Percentiles rank a stretch among this genome's conserved stretches.
phyloP scores from a whole-genome alignment of 2,888 invertebrate species.

The Habroteleia sp. region DNA sequence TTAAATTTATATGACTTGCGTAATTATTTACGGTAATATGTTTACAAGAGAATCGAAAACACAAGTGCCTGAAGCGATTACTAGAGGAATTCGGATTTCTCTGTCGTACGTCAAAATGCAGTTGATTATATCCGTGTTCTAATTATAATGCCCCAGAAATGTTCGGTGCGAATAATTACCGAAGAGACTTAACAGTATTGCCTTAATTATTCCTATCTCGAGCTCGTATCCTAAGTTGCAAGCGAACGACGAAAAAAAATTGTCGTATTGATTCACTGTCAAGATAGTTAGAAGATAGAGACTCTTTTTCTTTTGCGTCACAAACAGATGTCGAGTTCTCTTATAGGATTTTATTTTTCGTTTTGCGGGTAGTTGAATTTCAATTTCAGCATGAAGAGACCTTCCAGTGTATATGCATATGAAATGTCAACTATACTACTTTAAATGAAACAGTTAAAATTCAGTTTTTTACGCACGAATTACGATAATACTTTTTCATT shows the following conservation, averaged over 20 bases:
- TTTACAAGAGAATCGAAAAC: conserved; percentile 36
- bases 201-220: conserved; percentile 61
- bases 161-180: conserved; percentile 57
- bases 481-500: conserved; percentile 2
- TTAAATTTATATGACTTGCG: conserved; percentile 25
- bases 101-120: conserved; percentile 49
- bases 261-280: conserved; percentile 61
- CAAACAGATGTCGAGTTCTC: conserved; percentile 61
- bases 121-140: conserved; percentile 61
- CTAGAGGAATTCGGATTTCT: conserved; percentile 52
- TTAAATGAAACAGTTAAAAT: conserved; percentile 17
- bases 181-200: conserved; percentile 57
- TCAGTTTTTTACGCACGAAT: too few species aligned
- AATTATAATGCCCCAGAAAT: conserved; percentile 61
- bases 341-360: conserved; percentile 52
- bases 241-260: conserved; percentile 41
- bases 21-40: conserved; percentile 45
- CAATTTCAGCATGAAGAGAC: conserved; percentile 62
- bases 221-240: conserved; percentile 38
- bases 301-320: conserved; percentile 65
- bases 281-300: conserved; percentile 63
- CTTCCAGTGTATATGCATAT: conserved; percentile 60
- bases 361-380: conserved; percentile 55
- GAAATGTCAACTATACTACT: conserved; percentile 38
- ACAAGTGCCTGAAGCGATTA: conserved; percentile 52